These are phyloP conservation scores for Synergus umbraculus DNA, from an alignment of 2,888 invertebrate genomes.

Conservation along the genomic window DNA sequence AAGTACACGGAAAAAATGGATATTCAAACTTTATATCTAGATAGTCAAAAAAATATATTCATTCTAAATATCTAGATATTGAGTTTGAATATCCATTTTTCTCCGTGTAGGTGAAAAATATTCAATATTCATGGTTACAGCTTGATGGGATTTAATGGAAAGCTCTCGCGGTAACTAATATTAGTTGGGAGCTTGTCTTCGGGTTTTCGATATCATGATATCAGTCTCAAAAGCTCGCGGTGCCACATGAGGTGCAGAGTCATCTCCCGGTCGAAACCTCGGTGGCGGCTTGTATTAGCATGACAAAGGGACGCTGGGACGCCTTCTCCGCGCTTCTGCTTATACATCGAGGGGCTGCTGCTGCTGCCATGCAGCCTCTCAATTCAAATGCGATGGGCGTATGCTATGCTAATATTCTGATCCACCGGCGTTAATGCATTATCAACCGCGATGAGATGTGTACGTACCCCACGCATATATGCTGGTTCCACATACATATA, in stretches of 20 bases:
- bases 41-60: too few species aligned
- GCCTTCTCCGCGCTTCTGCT: conserved; percentile 75
- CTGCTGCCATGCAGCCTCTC: conserved; percentile 67
- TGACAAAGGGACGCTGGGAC: conserved; percentile 77
- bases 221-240: conserved; percentile 44
- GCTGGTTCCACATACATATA: conserved; percentile 48
- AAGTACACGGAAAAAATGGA: too few species aligned
- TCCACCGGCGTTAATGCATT: conserved; percentile 76
- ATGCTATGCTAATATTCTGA: conserved; percentile 76
- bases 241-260: conserved; percentile 53
- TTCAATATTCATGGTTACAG: neutral
- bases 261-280: conserved; percentile 57
- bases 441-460: conserved; percentile 73
- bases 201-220: conserved; percentile 45
- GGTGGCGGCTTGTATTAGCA: conserved; percentile 72
- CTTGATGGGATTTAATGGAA: conserved; percentile 20
- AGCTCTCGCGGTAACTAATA: conserved; percentile 44
- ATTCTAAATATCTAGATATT: too few species aligned
- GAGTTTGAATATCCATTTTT: too few species aligned
- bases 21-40: too few species aligned
- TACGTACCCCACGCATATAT: conserved; percentile 45
- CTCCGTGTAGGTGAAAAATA: too few species aligned
- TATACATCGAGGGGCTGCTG: conserved; percentile 67
- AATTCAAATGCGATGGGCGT: conserved; percentile 77
- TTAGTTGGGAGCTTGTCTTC: conserved; percentile 46